phyloP scores from a whole-genome alignment of 1,140 invertebrate genomes.

The Tetragnatha versicolor region DNA sequence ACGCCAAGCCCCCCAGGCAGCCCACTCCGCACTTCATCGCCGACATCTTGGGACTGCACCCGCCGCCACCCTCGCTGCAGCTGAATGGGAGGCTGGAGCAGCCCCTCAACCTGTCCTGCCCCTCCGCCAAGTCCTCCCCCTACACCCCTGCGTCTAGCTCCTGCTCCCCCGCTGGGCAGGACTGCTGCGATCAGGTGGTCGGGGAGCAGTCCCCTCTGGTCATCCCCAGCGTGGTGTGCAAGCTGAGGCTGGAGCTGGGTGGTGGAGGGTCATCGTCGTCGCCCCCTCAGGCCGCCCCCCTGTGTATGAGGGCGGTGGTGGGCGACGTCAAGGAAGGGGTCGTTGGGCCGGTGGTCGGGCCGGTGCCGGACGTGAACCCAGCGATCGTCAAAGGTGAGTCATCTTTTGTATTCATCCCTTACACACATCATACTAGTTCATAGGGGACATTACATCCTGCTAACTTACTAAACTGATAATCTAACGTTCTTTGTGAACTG shows the following conservation, averaged over 20 bases:
- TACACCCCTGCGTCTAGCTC: constrained; percentile 27
- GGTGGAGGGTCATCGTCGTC: too few species aligned
- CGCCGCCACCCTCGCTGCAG: constrained; percentile 23
- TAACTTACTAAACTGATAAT: too few species aligned
- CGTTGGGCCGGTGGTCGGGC: not conserved
- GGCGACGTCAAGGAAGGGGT: constrained; percentile 17
- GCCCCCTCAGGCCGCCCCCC: constrained; percentile 12
- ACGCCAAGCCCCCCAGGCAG: constrained; percentile 76
- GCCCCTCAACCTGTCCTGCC: constrained; percentile 46
- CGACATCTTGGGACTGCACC: constrained; percentile 74
- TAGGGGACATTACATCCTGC: too few species aligned
- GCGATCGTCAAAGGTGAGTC: constrained; percentile 37
- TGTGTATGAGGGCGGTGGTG: constrained; percentile 21
- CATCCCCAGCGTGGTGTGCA: constrained; percentile 43
- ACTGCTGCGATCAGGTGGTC: not conserved
- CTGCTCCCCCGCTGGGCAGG: constrained; percentile 6
- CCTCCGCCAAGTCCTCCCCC: constrained; percentile 33
- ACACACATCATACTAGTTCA: too few species aligned
- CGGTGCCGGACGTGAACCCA: constrained; percentile 3
- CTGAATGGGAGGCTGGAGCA: constrained; percentile 23
- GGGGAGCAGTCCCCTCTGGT: constrained; percentile 1
- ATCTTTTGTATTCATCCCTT: not conserved
- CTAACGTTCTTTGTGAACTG: too few species aligned
- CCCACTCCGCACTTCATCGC: constrained; percentile 82
- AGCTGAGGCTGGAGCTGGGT: constrained; percentile 40